These are phyloP conservation scores for Drosophila persimilis DNA, from an alignment of 1,140 invertebrate genomes.

Conservation along the genomic window DNA sequence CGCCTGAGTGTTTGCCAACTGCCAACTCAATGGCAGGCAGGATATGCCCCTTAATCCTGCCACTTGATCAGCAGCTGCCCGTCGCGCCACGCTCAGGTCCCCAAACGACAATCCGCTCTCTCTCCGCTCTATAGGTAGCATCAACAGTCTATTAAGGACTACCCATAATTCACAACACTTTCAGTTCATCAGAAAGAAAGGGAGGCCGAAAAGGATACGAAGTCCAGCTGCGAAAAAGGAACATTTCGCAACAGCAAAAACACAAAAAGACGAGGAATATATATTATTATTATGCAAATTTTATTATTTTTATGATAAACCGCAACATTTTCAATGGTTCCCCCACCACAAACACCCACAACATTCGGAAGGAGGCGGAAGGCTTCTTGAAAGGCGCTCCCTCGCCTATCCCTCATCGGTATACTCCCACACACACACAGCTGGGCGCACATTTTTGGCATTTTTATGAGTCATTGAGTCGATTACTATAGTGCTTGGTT, in stretches of 20 bases:
- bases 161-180: conserved; percentile 77
- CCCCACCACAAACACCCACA: conserved; percentile 59
- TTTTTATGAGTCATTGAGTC: conserved; percentile 80
- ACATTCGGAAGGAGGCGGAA: conserved; percentile 13
- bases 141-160: conserved; percentile 54
- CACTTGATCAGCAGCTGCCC: conserved; percentile 73
- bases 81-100: conserved; percentile 45
- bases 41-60: conserved; percentile 63
- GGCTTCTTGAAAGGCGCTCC: conserved; percentile 12
- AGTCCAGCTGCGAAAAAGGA: conserved; percentile 61
- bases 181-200: conserved; percentile 65
- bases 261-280: conserved; percentile 35
- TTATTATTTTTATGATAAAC: conserved; percentile 81
- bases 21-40: conserved; percentile 27
- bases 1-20: conserved; percentile 58
- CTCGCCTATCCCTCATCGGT: conserved; percentile 1
- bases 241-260: conserved; percentile 52
- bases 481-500: conserved; percentile 66
- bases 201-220: conserved; percentile 47
- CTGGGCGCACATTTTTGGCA: conserved; percentile 77
- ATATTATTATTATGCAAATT: conserved; percentile 79
- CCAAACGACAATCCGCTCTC: conserved; percentile 52
- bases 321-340: conserved; percentile 68
- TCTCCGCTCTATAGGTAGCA: conserved; percentile 39
- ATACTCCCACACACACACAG: conserved; percentile 24